Conservation (phyloP, 2,888 invertebrate genomes). For the Hetaerina titia region DNA sequence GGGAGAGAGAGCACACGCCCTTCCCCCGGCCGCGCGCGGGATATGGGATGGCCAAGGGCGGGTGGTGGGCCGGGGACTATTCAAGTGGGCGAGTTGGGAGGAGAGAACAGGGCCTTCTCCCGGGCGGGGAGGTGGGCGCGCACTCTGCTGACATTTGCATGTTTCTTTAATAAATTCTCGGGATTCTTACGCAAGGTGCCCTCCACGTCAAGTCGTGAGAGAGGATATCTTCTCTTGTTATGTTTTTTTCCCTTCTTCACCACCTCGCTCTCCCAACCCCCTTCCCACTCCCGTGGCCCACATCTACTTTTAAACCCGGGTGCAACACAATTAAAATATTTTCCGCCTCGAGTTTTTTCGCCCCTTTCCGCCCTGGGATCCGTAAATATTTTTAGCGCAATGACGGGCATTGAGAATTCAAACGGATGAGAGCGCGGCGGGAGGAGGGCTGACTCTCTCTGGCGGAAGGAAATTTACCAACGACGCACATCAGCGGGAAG, state of each 20-base stretch:
- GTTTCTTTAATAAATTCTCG: slow-evolving; percentile 23
- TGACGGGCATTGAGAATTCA: neutral
- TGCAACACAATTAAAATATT: slow-evolving; percentile 15
- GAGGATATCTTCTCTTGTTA: neutral
- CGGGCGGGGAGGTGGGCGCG: too few relatives aligned
- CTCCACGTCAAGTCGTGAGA: neutral
- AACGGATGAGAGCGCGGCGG: neutral
- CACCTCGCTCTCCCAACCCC: neutral
- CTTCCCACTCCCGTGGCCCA: neutral
- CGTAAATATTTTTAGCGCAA: neutral
- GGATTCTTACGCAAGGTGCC: slow-evolving; percentile 9
- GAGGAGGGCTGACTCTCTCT: neutral
- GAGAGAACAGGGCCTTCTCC: too few relatives aligned
- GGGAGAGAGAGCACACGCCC: too few relatives aligned
- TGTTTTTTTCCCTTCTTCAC: neutral
- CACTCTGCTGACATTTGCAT: neutral
- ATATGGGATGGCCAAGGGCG: neutral
- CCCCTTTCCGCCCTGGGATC: neutral
- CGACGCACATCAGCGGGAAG: neutral
- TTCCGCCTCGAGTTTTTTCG: neutral
- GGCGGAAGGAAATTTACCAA: neutral
- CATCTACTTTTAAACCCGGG: neutral
- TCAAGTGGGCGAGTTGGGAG: neutral
- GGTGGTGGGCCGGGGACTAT: neutral
- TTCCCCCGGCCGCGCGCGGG: neutral